These are phyloP conservation scores for Anser brachyrhynchus DNA, from an alignment of 2,113 vertebrate species.

Conservation along the genomic window DNA sequence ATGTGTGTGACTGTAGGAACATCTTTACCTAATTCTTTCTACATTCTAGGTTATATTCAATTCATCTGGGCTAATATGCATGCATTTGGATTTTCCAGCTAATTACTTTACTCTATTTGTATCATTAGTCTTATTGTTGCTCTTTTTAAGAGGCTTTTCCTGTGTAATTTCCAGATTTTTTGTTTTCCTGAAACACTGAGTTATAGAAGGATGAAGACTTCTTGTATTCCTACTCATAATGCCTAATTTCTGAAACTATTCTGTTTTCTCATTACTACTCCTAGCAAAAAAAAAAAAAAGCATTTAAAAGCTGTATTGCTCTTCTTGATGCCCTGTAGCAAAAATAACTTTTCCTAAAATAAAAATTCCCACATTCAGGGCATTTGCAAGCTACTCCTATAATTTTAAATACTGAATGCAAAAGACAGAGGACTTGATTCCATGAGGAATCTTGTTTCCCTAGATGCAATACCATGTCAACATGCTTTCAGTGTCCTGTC, in stretches of 20 bases:
- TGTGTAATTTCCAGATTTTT: neutral
- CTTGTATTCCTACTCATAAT: neutral
- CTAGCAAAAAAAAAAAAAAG: neutral
- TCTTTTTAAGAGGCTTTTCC: neutral
- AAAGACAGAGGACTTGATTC: neutral
- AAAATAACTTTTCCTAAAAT: neutral
- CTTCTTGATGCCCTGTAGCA: neutral
- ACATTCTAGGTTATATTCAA: neutral
- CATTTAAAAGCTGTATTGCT: neutral
- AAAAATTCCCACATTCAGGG: neutral
- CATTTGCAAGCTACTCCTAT: neutral
- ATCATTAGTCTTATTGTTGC: neutral
- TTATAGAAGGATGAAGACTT: neutral
- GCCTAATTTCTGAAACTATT: neutral
- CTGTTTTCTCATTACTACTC: neutral
- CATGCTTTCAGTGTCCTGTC: neutral
- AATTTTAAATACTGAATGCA: neutral
- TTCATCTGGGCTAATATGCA: neutral
- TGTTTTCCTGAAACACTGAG: neutral
- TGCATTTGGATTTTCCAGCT: neutral
- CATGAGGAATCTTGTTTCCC: neutral
- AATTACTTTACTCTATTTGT: conserved; percentile 19
- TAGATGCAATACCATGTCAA: fast-evolving
- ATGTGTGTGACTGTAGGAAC: neutral
- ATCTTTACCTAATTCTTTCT: neutral